Base-by-base conservation (phyloP, 2,797 vertebrate species). In the Lycodopsis pacificus region DNA sequence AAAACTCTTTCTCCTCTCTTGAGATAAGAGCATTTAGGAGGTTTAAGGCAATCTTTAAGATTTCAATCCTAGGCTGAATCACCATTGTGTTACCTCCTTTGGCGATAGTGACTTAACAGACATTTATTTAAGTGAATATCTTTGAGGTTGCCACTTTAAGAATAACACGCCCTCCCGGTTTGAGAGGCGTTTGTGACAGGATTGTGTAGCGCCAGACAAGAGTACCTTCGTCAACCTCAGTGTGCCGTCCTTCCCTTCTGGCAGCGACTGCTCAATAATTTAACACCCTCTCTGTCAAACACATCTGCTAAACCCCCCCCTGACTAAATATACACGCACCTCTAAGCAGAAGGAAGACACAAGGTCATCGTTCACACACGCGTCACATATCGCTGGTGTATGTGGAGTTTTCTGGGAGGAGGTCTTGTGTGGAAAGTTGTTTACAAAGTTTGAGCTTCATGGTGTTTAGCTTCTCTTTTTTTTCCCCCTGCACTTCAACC, bases 231-330 rank as follows among this genome's bases (percentile, higher is more conserved):
- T 80, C 61, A 81, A 68, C 73, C 81, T 80, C 71, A 64, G 80
- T 61, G 71, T 84, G 80, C 64, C 38, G 62, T 85, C 74, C 84
- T 73, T 82, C 71, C 83, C 77, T 78, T 78, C 83, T 80, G 67
- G 77, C 81, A 77, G 73, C n/a, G 54, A 65, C 75, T 80, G 78
- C 86, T 91, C 66, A 90, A 92, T 91, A 88, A 91, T 91, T 89
- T 77, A 89, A 81, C 73, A 77, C 64, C 69, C 42, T 64, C 51
- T 65, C 88, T 83, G 87, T 90, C 78, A 76, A 82, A 82, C 79
- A 62, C 74, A 80, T 65, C 74, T 73, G 53, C 75, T 78, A 65
- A 85, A 82, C 56, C 49, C 65, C 71, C 65, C 71, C 59, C 54
- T 48, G 76, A 86, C 87, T 89, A 91, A 90, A 89, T 89, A 89